A percentile compares a stretch with the other conserved stretches of the same genome.
phyloP scores from a whole-genome alignment of 2,888 invertebrate genomes.

The Lasioglossum marginatum region DNA sequence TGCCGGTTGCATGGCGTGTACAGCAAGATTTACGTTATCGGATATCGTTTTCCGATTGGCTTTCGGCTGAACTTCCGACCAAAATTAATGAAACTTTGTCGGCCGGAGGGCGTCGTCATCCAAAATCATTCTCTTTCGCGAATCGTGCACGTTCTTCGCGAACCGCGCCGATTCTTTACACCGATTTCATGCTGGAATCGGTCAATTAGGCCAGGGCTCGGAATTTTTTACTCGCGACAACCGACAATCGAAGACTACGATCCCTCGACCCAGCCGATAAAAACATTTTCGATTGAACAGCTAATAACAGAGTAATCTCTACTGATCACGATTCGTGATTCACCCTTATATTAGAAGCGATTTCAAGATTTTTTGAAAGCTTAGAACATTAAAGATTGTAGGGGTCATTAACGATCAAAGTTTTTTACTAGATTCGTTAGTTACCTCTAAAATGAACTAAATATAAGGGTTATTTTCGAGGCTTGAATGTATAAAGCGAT shows the following conservation, averaged over 20 bases:
- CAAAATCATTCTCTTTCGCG: conserved; percentile 20
- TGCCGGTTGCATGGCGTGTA: conserved; percentile 46
- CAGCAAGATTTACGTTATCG: conserved; percentile 77
- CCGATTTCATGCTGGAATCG: not conserved
- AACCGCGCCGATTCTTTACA: not conserved
- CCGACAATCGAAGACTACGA: too few species aligned
- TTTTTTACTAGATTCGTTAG: not conserved
- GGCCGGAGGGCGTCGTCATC: conserved; percentile 58
- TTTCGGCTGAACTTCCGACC: conserved; percentile 75
- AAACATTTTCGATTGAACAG: too few species aligned
- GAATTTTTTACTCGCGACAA: too few species aligned
- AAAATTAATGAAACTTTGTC: conserved; percentile 78
- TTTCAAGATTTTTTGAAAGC: not conserved
- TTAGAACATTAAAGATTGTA: not conserved
- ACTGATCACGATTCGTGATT: too few species aligned
- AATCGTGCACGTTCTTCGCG: not conserved
- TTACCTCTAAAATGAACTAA: not conserved
- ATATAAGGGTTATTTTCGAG: not conserved
- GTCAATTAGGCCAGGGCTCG: too few species aligned
- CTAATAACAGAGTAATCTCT: too few species aligned
- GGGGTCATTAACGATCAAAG: not conserved
- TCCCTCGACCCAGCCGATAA: too few species aligned
- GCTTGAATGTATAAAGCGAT: not conserved
- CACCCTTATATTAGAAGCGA: too few species aligned
- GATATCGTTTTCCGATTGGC: conserved; percentile 81